A percentile compares a stretch with the other conserved stretches of the same genome.
Evolutionary conservation across 2,888 invertebrate species (phyloP).

Genomic region (Melinaea marsaeus): DNA sequence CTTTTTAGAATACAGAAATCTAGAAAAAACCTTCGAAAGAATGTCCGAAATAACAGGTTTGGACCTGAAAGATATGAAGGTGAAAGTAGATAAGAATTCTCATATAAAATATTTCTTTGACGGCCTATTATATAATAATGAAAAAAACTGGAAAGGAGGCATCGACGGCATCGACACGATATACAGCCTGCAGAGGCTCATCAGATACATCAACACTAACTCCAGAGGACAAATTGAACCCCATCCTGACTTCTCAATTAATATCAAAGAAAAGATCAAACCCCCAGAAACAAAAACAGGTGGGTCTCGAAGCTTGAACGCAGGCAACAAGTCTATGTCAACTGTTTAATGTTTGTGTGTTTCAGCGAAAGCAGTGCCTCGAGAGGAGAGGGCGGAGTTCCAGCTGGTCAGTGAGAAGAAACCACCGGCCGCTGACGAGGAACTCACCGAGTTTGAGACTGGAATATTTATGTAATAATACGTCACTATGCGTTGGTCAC

Average conservation of each 20-base stretch:
- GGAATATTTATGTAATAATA: slow-evolving; percentile 40
- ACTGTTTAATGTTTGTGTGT: neutral
- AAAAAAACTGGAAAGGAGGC: slow-evolving; percentile 49
- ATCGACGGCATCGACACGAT: slow-evolving; percentile 50
- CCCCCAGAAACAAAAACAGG: slow-evolving; percentile 13
- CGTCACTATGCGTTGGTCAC: neutral
- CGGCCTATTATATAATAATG: slow-evolving; percentile 48
- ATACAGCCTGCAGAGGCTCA: slow-evolving; percentile 49
- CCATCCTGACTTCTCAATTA: neutral
- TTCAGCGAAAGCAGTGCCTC: neutral
- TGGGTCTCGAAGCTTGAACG: neutral
- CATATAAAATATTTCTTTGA: slow-evolving; percentile 58
- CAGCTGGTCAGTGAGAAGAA: slow-evolving; percentile 30
- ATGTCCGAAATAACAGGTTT: slow-evolving; percentile 59
- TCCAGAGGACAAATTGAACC: slow-evolving; percentile 29
- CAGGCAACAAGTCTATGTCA: neutral
- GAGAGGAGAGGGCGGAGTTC: slow-evolving; percentile 1
- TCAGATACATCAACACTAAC: slow-evolving; percentile 52
- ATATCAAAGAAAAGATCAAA: slow-evolving; percentile 9
- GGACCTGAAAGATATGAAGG: slow-evolving; percentile 53
- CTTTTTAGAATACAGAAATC: slow-evolving; percentile 52
- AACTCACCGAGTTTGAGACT: slow-evolving; percentile 42
- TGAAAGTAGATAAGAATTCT: slow-evolving; percentile 51
- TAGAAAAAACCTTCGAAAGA: slow-evolving; percentile 48
- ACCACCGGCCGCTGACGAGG: slow-evolving; percentile 30